These are phyloP conservation scores for Amphiprion percula DNA, from an alignment of 2,113 vertebrate genomes.

Conservation along the genomic window DNA sequence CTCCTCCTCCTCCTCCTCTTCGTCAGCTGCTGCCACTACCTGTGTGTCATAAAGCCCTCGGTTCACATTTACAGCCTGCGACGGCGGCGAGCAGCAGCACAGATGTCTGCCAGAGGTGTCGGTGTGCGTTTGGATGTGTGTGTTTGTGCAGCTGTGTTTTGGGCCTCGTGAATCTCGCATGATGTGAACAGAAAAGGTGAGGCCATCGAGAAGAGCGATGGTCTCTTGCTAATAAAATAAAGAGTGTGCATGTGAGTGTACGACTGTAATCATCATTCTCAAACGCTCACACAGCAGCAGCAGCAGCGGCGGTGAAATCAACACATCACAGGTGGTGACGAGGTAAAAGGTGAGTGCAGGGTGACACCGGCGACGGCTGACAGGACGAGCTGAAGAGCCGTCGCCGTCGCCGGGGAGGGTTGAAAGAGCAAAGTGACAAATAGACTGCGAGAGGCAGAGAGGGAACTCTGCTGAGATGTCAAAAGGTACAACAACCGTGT, in stretches of 20 bases:
- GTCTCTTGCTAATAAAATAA: conserved; percentile 28
- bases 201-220: background rate
- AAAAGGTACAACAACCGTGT: conserved; percentile 30
- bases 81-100: conserved; percentile 29
- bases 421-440: conserved; percentile 14
- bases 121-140: conserved; percentile 25
- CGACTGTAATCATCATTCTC: background rate
- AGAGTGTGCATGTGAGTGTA: conserved; percentile 7
- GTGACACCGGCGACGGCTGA: conserved; percentile 32
- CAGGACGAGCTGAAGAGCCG: conserved; percentile 29
- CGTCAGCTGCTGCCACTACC: conserved; percentile 39
- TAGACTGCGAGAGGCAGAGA: background rate
- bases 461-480: background rate
- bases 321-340: conserved; percentile 56
- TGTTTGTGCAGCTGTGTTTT: background rate
- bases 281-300: background rate
- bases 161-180: conserved; percentile 6
- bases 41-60: conserved; percentile 60
- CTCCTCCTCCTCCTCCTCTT: background rate
- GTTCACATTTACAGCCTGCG: conserved; percentile 50
- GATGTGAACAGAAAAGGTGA: conserved; percentile 46
- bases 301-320: conserved; percentile 28
- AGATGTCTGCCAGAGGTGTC: conserved; percentile 40
- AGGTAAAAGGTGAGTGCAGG: conserved; percentile 56
- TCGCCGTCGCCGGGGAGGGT: conserved; percentile 28